A percentile compares a stretch with the other conserved stretches of the same genome.
phyloP scores from a whole-genome alignment of 2,113 vertebrate species.

The Phocoena phocoena region DNA sequence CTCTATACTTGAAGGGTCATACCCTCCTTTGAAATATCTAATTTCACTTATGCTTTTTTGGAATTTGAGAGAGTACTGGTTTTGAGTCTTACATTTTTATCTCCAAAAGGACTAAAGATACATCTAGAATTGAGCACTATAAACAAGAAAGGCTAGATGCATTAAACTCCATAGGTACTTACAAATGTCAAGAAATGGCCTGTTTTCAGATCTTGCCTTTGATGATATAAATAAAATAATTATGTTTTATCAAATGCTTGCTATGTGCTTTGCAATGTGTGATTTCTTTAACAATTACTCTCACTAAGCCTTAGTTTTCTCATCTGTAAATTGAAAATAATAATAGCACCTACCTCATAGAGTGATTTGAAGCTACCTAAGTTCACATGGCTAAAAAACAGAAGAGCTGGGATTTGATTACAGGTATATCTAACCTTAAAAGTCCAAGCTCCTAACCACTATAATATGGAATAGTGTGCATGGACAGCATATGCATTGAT shows the following conservation, averaged over 20 bases:
- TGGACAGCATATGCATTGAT: background rate
- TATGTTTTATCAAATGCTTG: background rate
- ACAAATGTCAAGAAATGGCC: background rate
- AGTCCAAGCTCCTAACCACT: background rate
- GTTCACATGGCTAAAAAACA: background rate
- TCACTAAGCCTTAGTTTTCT: background rate
- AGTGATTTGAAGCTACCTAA: background rate
- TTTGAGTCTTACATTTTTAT: background rate
- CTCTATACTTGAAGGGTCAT: background rate
- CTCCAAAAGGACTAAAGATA: background rate
- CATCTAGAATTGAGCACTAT: background rate
- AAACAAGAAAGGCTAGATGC: background rate
- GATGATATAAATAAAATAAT: background rate
- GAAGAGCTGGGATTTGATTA: background rate
- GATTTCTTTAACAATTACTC: background rate
- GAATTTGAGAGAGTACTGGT: background rate
- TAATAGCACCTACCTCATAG: background rate
- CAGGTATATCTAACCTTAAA: background rate
- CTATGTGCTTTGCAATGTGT: background rate
- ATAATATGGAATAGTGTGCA: rapidly evolving
- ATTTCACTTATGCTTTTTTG: background rate
- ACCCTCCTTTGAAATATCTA: background rate
- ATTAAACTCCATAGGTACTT: background rate
- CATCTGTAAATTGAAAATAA: background rate
- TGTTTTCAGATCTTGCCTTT: conserved; percentile 10